Evolutionary conservation across 2,113 vertebrate genomes (phyloP), one percentile per base, ranked within the genome.

Genomic region (Pipa parva): DNA sequence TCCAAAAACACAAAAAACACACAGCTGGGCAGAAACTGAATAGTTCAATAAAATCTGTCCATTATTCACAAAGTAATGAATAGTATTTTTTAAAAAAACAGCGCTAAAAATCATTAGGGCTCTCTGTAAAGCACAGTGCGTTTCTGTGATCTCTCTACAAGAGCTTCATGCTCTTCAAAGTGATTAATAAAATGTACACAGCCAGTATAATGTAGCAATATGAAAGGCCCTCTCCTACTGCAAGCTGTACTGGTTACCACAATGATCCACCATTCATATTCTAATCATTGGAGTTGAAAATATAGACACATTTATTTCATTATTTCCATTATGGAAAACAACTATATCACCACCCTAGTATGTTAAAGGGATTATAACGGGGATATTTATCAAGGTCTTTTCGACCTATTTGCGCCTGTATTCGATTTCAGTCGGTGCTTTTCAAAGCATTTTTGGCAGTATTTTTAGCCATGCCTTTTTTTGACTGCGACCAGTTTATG

Each of bases 91-190:
- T n/a, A n/a, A 11, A 75, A 54, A 75, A 18, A 0, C 59, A 70
- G 46, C 45, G 22, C 1, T 42, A 27, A 20, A n/a, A 73, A 0
- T 0, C 1, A 3, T 69, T n/a, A 3, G 7, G 7, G 29, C 28
- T 56, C 2, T 45, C 42, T 22, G 29, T 27, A 17, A 57, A 39
- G 42, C 56, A 64, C 58, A 45, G 26, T 59, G 6, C 59, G 56
- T 5, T 36, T 1, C 59, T 2, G 27, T 22, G 65, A 72, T 58
- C 55, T 48, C 37, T 71, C 28, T 49, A 13, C 62, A 72, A 33
- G 1, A 56, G 10, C 65, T 66, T 1, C 33, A 50, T 63, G 13
- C 17, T 24, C 63, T 73, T 71, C 15, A 73, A 74, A 74, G 5
- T 36, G 72, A 74, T 46, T 28, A 59, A 26, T 49, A 67, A 74